Conservation (phyloP, 2,113 vertebrate species). For the Oxygymnocypris stewartii region DNA sequence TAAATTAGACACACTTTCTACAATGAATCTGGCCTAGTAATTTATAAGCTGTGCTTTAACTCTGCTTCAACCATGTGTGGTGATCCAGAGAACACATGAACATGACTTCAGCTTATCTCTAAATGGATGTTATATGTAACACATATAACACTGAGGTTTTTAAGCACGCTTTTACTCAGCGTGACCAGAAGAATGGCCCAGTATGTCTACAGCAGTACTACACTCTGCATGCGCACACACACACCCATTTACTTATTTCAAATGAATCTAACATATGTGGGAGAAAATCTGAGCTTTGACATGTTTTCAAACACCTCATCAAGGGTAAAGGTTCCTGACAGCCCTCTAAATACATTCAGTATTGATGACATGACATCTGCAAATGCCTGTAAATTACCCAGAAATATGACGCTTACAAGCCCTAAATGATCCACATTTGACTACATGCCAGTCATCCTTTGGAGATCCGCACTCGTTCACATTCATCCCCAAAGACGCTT, state of each 20-base stretch:
- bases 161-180: not conserved
- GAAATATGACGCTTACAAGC: constrained; percentile 9
- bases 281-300: not conserved
- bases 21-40: not conserved
- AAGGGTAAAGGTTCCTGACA: constrained; percentile 19
- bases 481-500: constrained; percentile 42
- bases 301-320: constrained; percentile 40
- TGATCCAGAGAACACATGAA: not conserved
- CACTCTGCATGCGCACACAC: not conserved
- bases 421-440: constrained; percentile 36
- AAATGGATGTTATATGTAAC: not conserved
- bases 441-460: constrained; percentile 32
- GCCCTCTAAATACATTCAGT: not conserved
- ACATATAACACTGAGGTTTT: not conserved
- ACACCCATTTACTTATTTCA: not conserved
- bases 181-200: not conserved
- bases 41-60: not conserved
- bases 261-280: constrained; percentile 8
- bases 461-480: constrained; percentile 1
- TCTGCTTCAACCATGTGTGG: not conserved
- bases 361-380: constrained; percentile 3
- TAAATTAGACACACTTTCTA: not conserved
- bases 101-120: not conserved
- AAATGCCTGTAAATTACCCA: constrained; percentile 33
- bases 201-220: not conserved